Evolutionary conservation across 1,140 invertebrate species (phyloP).

Genomic region (Apocrypta bakeri): DNA sequence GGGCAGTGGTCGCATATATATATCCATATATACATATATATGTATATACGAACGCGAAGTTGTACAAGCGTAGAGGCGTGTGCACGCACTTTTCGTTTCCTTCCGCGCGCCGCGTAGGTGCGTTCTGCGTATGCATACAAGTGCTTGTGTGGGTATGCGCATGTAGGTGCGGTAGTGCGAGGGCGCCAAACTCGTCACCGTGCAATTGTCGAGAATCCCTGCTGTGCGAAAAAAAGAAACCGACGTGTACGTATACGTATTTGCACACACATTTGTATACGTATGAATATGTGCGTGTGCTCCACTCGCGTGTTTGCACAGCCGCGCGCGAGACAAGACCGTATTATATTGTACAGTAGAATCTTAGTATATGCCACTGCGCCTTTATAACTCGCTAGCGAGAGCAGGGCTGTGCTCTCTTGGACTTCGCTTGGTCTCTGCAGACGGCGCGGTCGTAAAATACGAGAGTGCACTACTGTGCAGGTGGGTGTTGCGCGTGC

Average conservation of each 20-base stretch:
- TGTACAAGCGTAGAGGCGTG: neutral
- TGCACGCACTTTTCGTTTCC: neutral
- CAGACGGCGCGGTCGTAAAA: neutral
- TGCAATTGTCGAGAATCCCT: constrained; percentile 12
- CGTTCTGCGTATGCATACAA: neutral
- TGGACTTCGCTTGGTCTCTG: neutral
- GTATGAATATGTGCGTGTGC: constrained; percentile 14
- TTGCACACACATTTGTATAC: neutral
- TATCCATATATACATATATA: too few species aligned
- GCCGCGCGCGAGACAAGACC: neutral
- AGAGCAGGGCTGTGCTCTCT: neutral
- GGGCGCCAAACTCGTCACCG: constrained; percentile 24
- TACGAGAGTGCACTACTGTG: neutral
- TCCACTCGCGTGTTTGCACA: neutral
- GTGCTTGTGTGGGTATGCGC: neutral
- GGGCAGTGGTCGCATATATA: neutral
- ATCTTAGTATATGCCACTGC: constrained; percentile 22
- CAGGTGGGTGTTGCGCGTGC: constrained; percentile 48
- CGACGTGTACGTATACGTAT: neutral
- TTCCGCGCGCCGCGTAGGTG: neutral
- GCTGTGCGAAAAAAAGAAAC: constrained; percentile 12
- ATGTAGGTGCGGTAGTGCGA: constrained; percentile 43
- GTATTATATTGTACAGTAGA: too few species aligned
- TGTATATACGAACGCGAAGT: too few species aligned
- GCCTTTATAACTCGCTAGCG: neutral